Evolutionary conservation across 2,113 vertebrate species (phyloP).

Genomic region (Tonatia bakeri): DNA sequence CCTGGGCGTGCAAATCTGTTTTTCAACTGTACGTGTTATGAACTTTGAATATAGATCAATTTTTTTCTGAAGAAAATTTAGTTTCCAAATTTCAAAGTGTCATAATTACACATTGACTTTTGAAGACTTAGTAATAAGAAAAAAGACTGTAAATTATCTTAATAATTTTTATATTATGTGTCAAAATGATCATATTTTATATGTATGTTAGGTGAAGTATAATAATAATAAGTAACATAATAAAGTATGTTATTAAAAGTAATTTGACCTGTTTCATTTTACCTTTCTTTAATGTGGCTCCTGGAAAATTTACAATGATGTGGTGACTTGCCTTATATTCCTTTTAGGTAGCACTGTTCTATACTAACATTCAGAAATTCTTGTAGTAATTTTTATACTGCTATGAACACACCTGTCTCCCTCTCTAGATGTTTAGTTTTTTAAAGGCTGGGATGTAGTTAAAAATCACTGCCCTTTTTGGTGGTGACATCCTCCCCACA

Average conservation of each 20-base stretch:
- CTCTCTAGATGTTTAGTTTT: background rate
- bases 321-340: background rate
- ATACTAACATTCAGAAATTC: background rate
- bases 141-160: background rate
- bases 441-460: background rate
- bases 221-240: background rate
- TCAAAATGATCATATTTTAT: background rate
- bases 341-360: background rate
- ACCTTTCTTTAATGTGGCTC: background rate
- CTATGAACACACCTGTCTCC: background rate
- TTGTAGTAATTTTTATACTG: background rate
- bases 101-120: background rate
- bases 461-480: too few relatives aligned
- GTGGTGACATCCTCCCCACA: too few relatives aligned
- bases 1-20: background rate
- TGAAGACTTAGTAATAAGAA: background rate
- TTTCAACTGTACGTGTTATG: background rate
- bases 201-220: background rate
- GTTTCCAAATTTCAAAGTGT: background rate
- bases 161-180: background rate
- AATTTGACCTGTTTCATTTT: background rate
- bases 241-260: background rate
- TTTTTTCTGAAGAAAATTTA: background rate
- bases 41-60: background rate
- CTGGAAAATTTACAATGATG: background rate